A percentile compares a stretch with the other conserved stretches of the same genome.
phyloP scores from a whole-genome alignment of 1,140 invertebrate species.

The Pentalonia nigronervosa region DNA sequence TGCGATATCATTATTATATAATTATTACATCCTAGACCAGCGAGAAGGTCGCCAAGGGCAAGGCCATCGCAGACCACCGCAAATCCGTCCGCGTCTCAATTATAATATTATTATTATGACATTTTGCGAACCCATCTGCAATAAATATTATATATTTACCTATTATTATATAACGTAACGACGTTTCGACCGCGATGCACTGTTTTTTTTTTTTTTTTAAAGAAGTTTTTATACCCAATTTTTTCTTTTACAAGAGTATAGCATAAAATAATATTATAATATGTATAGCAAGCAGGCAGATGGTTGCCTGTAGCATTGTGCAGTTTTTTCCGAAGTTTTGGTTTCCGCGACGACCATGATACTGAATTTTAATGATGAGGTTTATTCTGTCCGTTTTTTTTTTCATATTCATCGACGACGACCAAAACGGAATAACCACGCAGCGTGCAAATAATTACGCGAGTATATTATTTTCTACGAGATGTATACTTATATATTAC shows the following conservation, averaged over 20 bases:
- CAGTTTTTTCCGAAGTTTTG: not conserved
- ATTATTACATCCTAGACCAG: not conserved
- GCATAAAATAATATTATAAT: not conserved
- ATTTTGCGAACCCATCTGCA: not conserved
- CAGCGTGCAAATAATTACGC: not conserved
- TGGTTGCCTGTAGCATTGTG: not conserved
- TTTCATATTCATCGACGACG: not conserved
- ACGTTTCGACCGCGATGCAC: not conserved
- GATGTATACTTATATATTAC: not conserved
- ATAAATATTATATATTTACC: not conserved
- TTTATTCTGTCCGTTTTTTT: not conserved
- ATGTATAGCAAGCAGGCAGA: not conserved
- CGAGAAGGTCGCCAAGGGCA: slow-evolving; percentile 21
- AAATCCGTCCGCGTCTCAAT: not conserved
- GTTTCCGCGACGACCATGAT: not conserved
- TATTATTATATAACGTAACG: slow-evolving; percentile 3
- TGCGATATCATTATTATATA: not conserved
- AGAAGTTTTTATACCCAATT: not conserved
- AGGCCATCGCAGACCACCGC: not conserved
- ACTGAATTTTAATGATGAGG: not conserved
- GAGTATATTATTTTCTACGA: not conserved
- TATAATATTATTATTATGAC: not conserved
- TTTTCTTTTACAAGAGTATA: not conserved
- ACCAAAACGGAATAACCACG: not conserved
- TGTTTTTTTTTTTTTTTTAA: not conserved